Conservation (phyloP, 1,140 invertebrate genomes). For the Littorina saxatilis region DNA sequence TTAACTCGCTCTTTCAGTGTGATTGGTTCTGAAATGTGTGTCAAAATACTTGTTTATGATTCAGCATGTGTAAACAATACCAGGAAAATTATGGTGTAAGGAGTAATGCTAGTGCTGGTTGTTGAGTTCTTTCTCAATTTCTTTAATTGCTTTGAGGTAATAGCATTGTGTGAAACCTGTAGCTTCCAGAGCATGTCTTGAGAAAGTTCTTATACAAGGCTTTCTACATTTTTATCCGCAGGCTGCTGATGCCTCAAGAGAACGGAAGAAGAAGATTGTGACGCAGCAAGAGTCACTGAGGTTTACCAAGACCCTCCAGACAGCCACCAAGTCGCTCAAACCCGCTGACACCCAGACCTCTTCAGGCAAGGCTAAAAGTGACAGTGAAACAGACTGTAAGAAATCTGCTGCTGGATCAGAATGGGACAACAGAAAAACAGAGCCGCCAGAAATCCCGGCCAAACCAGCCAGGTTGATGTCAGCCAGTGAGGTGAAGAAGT, state of each 20-base stretch:
- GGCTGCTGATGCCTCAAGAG: conserved; percentile 61
- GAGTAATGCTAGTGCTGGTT: no score
- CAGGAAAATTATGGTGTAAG: no score
- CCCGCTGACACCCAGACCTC: conserved; percentile 13
- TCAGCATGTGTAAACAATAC: no score
- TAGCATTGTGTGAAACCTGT: no score
- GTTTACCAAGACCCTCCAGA: conserved; percentile 65
- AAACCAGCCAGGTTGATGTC: not conserved
- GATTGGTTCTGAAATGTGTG: not conserved
- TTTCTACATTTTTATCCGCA: no score
- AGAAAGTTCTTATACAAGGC: no score
- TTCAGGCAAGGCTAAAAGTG: not conserved
- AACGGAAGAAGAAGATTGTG: conserved; percentile 64
- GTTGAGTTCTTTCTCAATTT: no score
- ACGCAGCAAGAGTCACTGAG: conserved; percentile 59
- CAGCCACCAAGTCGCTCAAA: conserved; percentile 59
- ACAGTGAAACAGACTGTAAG: conserved; percentile 3
- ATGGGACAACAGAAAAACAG: not conserved
- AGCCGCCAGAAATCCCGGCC: not conserved
- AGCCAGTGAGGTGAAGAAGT: not conserved
- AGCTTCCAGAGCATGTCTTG: not conserved
- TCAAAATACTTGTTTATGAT: no score
- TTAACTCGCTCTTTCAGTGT: not conserved
- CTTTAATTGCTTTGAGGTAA: no score
- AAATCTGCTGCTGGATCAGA: conserved; percentile 2